Evolutionary conservation across 2,113 vertebrate genomes (phyloP).

Genomic region (Neoarius graeffei): DNA sequence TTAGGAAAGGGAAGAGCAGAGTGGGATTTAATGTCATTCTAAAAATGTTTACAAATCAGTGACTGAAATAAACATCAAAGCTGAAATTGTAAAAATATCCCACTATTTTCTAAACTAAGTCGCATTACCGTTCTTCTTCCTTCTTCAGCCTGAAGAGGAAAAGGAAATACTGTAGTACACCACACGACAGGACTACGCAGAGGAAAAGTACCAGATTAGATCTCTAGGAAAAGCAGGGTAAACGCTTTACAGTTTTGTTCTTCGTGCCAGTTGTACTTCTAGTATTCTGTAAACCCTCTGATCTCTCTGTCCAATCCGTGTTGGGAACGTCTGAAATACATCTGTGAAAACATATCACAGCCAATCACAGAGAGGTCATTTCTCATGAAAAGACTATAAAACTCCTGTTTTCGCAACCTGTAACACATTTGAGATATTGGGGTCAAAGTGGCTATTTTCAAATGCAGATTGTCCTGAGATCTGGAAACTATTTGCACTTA

Average conservation of each 20-base stretch:
- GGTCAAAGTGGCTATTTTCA: conserved; percentile 42
- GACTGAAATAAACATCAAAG: conserved; percentile 1
- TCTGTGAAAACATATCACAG: conserved; percentile 45
- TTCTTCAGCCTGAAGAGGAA: not conserved
- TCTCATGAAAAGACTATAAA: conserved; percentile 37
- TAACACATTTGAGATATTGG: conserved; percentile 50
- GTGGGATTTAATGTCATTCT: conserved; percentile 6
- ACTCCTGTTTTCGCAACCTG: conserved; percentile 48
- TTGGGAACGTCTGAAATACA: conserved; percentile 26
- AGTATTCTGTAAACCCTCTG: not conserved
- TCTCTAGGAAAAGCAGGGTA: not conserved
- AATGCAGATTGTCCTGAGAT: conserved; percentile 41
- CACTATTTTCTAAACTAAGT: not conserved
- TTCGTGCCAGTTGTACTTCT: not conserved
- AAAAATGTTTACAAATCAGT: not conserved
- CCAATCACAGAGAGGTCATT: conserved; percentile 36
- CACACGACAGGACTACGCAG: not conserved
- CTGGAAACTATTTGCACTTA: conserved; percentile 52
- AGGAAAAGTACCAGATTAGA: not conserved
- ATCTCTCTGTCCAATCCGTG: not conserved
- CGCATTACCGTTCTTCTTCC: not conserved
- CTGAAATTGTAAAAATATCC: not conserved
- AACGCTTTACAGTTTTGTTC: not conserved
- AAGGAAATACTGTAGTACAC: not conserved
- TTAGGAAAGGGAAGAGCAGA: not conserved